Percentiles rank a stretch among this genome's conserved stretches.
Evolutionary conservation across 2,888 invertebrate species (phyloP).

Genomic region (Polydrusus pterygomalis): DNA sequence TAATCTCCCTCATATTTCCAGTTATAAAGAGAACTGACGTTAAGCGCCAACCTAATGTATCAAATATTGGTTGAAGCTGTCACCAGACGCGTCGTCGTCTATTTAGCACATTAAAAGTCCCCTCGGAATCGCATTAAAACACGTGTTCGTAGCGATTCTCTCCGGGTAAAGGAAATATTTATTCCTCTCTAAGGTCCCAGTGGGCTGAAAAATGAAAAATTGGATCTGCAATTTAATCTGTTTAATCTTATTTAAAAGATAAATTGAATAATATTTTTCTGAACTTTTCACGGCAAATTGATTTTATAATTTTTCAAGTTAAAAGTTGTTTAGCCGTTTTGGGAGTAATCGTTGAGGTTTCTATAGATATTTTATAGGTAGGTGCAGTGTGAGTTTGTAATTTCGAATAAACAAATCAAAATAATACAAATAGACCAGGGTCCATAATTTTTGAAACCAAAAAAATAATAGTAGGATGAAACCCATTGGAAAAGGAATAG

Average conservation of each 20-base stretch:
- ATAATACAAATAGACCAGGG: no score
- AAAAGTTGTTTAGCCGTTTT: no score
- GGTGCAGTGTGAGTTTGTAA: no score
- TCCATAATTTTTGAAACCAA: no score
- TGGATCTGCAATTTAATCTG: slow-evolving; percentile 31
- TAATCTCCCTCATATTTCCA: slow-evolving; percentile 34
- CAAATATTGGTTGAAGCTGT: slow-evolving; percentile 38
- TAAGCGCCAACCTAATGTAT: slow-evolving; percentile 38
- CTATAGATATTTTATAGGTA: no score
- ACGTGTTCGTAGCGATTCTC: slow-evolving; percentile 37
- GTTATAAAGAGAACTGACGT: slow-evolving; percentile 32
- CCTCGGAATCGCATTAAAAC: slow-evolving; percentile 43
- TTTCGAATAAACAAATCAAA: no score
- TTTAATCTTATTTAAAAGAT: slow-evolving; percentile 16
- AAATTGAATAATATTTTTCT: neutral
- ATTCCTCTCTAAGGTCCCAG: slow-evolving; percentile 27
- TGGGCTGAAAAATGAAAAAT: slow-evolving; percentile 30
- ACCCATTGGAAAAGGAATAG: no score
- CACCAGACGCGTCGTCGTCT: slow-evolving; percentile 36
- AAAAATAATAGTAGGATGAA: no score
- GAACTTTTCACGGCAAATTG: neutral
- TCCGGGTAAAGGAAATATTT: slow-evolving; percentile 33
- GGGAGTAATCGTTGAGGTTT: no score
- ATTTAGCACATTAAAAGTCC: slow-evolving; percentile 38
- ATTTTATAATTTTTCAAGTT: neutral